phyloP scores from a whole-genome alignment of 2,113 vertebrate species.

The Eudyptes chrysolophus region DNA sequence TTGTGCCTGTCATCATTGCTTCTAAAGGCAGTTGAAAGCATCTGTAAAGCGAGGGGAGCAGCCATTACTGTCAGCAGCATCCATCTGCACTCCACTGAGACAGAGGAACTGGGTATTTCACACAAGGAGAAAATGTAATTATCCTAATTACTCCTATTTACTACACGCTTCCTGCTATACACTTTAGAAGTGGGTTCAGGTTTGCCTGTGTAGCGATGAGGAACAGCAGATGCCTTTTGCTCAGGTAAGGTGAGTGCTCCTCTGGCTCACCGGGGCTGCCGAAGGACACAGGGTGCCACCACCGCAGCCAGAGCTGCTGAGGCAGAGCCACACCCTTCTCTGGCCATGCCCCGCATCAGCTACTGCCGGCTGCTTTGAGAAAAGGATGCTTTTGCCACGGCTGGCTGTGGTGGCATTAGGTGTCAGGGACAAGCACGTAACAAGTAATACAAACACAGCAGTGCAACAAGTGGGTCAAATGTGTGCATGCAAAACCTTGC shows the following conservation, averaged over 20 bases:
- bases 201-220: neutral
- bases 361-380: neutral
- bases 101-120: rapidly evolving
- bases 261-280: neutral
- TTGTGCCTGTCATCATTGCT: neutral
- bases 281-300: neutral
- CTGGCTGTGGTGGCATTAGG: rapidly evolving
- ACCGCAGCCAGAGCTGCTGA: neutral
- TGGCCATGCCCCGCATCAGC: rapidly evolving
- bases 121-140: neutral
- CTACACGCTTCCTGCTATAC: neutral
- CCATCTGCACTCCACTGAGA: neutral
- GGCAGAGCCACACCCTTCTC: neutral
- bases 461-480: neutral
- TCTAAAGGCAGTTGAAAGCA: neutral
- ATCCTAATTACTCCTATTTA: neutral
- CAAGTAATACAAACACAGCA: neutral
- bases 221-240: neutral
- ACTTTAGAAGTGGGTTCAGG: neutral
- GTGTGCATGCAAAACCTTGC: rapidly evolving
- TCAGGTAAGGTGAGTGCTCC: rapidly evolving
- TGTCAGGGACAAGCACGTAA: rapidly evolving
- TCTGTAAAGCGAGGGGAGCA: neutral
- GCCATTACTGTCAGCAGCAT: neutral
- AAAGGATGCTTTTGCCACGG: neutral